These are phyloP conservation scores for Palythoa grandis DNA, from an alignment of 92 coral and sea anemone species.

Conservation along the genomic window DNA sequence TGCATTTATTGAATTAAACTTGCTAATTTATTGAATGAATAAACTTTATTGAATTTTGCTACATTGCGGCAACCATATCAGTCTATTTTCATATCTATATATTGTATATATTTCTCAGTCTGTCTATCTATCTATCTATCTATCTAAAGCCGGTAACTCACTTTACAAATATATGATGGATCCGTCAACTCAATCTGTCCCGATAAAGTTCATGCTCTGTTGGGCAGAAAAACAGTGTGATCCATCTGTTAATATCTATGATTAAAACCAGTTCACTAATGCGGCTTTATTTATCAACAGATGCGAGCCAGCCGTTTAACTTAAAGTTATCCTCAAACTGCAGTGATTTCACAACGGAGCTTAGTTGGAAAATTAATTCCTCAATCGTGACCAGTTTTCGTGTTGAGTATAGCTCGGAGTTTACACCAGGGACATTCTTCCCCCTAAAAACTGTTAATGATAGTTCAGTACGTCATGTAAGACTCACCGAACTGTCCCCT, in stretches of 20 bases:
- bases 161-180: too few relatives aligned
- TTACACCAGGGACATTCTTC: slow-evolving; percentile 2
- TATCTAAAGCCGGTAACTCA: too few relatives aligned
- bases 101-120: too few relatives aligned
- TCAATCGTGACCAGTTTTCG: slow-evolving; percentile 5
- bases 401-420: slow-evolving; percentile 36
- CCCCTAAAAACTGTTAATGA: slow-evolving; percentile 14
- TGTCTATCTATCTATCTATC: too few relatives aligned
- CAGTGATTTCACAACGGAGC: slow-evolving; percentile 1
- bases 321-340: slow-evolving; percentile 22
- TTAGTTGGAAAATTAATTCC: slow-evolving; percentile 13
- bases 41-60: too few relatives aligned
- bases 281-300: not conserved
- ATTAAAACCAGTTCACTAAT: not conserved
- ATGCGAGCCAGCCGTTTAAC: slow-evolving; percentile 16
- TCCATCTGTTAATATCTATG: too few relatives aligned
- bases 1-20: too few relatives aligned
- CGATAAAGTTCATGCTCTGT: not conserved
- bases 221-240: too few relatives aligned
- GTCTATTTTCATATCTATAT: too few relatives aligned
- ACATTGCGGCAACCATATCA: too few relatives aligned
- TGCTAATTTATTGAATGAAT: too few relatives aligned
- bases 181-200: not conserved
- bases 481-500: slow-evolving; percentile 21
- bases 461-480: slow-evolving; percentile 22